Evolutionary conservation across 1,140 invertebrate genomes (phyloP), one percentile per base, ranked within the genome.

Genomic region (Eufriesea mexicana): DNA sequence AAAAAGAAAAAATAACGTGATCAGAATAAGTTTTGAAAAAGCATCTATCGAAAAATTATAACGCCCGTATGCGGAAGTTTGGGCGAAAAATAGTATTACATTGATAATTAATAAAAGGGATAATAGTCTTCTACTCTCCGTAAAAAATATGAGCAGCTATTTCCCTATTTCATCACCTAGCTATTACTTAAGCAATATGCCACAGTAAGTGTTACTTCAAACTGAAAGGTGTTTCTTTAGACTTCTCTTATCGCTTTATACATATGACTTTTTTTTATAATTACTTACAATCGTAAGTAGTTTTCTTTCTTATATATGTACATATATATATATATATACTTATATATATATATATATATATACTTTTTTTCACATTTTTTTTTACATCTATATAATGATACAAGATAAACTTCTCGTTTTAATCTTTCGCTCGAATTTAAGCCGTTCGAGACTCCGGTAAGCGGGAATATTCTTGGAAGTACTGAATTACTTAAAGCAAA

Each of bases 91-190:
- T 76, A 80, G 9, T 18, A 8, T 35, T 45, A 77, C 51, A 71
- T 23, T 47, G 72, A 80, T 35, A 35, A 35, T 35, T 35, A 35
- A 80, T 51, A 25, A 62, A 78, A 75, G 45, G 76, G 70, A 76
- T 51, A 64, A 64, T 70, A 73, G 76, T 79, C 70, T 74, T 75
- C 77, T 76, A 71, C 71, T 84, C 74, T 81, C 76, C 72, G 35
- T 86, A 84, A 81, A 84, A 86, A 86, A 86, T 84, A 84, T 84
- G 79, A 85, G 79, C 68, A 82, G 71, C 79, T 73, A 80, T 79
- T 79, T 80, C 62, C 66, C 85, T 77, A 61, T 70, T 71, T 76
- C 35, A 42, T 74, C 51, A 45, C 18, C 51, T 66, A 74, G 57
- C 68, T 82, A 85, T 47, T 76, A n/a, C 8, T 74, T 61, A 78